Evolutionary conservation across 2,888 invertebrate species (phyloP), one percentile per base, ranked within the genome.

Genomic region (Chaitophorus viminalis): DNA sequence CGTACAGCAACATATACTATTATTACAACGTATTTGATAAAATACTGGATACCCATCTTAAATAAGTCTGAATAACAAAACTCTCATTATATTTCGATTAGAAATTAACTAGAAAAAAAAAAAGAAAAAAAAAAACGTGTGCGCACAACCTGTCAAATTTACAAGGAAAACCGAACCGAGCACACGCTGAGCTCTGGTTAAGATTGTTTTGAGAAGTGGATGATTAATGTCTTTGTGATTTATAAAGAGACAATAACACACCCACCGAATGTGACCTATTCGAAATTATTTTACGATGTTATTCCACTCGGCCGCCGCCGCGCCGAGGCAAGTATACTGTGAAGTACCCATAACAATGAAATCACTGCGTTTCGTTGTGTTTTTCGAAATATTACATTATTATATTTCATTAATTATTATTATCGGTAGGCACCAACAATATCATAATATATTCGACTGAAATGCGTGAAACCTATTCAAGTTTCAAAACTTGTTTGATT

Each of bases 141-240:
- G 25, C 60, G 60, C 25, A 60, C 25, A 60, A 60, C 60, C 60
- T 25, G 60, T 60, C 60, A 60, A 60, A 60, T 60, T 21, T 60
- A 21, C 60, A 60, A 60, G 21, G 60, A 60, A 21, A 60, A 60
- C 25, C 21, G 21, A n/a, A 60, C 60, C 21, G 60, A 60, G 60
- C 60, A 60, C 60, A 60, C 60, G 60, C 60, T 60, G 60, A 60
- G 60, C 60, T 60, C 60, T 25, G 60, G 60, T 60, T 60, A 60
- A 60, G 60, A 60, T 60, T 60, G 60, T 60, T 60, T 60, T 6
- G 21, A 60, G 60, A 60, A 60, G 5, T 25, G 1, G 5, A 60
- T 60, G 60, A 60, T 60, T 60, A 60, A 60, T 60, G 60, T 60
- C 60, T 60, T 60, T 60, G 60, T 60, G 60, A 60, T 60, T 60